Percentiles rank a stretch among this genome's conserved stretches.
Conservation (phyloP, 1,140 invertebrate species). For the Lepidurus packardi region DNA sequence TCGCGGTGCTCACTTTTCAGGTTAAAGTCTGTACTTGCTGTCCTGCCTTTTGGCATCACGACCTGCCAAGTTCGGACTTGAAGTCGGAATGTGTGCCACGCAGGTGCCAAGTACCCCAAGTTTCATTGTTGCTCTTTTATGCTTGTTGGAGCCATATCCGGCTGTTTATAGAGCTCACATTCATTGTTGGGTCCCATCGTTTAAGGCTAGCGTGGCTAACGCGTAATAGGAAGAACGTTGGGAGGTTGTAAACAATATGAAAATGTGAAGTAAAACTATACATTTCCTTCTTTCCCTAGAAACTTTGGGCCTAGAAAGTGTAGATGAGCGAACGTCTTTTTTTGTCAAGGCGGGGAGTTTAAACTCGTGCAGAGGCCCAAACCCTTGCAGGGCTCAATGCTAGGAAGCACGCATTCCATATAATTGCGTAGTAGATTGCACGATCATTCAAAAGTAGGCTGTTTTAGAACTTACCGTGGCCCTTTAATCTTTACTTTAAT, state of each 20-base stretch:
- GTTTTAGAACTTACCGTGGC: neutral
- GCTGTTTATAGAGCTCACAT: neutral
- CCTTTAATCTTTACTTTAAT: neutral
- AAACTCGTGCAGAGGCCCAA: neutral
- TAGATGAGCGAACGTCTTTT: neutral
- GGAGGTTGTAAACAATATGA: neutral
- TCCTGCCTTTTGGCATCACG: neutral
- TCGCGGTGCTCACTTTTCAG: neutral
- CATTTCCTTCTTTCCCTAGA: neutral
- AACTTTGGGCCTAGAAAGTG: slow-evolving; percentile 14
- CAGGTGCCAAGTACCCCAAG: neutral
- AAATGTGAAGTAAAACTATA: neutral
- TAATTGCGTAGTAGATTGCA: neutral
- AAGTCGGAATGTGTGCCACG: neutral
- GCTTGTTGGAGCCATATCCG: neutral
- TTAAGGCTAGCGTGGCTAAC: neutral
- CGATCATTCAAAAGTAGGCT: neutral
- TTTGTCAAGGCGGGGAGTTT: neutral
- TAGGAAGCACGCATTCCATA: neutral
- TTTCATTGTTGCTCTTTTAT: slow-evolving; percentile 1
- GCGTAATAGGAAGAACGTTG: neutral
- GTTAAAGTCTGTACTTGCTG: neutral
- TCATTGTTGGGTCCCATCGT: neutral
- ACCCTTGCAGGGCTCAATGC: neutral
- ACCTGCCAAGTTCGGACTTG: neutral